Percentiles rank a stretch among this genome's conserved stretches.
Conservation (phyloP, 2,113 vertebrate species). For the Syrrhaptes paradoxus region DNA sequence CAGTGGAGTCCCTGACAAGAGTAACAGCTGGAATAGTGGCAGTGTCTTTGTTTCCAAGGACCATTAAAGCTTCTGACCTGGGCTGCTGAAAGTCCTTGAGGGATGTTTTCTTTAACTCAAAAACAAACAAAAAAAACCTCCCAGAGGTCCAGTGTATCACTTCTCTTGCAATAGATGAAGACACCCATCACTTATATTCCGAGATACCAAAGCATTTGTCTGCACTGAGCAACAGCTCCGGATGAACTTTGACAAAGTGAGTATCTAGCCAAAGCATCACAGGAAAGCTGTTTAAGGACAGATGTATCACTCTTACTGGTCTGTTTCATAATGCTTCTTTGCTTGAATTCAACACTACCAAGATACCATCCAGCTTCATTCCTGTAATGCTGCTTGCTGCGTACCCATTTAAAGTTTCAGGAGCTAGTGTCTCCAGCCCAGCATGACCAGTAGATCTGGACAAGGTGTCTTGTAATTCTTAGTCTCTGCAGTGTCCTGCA, state of each 20-base stretch:
- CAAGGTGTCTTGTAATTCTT: background rate
- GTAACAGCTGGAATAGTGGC: background rate
- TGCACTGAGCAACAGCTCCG: background rate
- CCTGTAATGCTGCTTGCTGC: background rate
- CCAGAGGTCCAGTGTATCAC: background rate
- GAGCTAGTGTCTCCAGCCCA: background rate
- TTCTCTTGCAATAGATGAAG: background rate
- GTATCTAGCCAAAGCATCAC: background rate
- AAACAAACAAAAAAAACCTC: background rate
- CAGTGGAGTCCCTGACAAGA: background rate
- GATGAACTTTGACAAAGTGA: background rate
- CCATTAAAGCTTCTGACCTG: background rate
- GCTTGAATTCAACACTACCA: background rate
- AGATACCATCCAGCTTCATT: background rate
- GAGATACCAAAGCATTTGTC: background rate
- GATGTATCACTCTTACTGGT: background rate
- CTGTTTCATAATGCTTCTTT: background rate
- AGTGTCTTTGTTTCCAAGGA: background rate
- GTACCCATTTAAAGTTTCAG: background rate
- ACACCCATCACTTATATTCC: background rate
- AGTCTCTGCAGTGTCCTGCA: background rate
- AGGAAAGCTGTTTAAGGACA: background rate
- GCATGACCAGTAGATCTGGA: background rate
- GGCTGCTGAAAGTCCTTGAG: background rate
- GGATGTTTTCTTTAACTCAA: background rate